These are phyloP conservation scores for Globia sparganii DNA, from an alignment of 2,888 invertebrate species.

Conservation along the genomic window DNA sequence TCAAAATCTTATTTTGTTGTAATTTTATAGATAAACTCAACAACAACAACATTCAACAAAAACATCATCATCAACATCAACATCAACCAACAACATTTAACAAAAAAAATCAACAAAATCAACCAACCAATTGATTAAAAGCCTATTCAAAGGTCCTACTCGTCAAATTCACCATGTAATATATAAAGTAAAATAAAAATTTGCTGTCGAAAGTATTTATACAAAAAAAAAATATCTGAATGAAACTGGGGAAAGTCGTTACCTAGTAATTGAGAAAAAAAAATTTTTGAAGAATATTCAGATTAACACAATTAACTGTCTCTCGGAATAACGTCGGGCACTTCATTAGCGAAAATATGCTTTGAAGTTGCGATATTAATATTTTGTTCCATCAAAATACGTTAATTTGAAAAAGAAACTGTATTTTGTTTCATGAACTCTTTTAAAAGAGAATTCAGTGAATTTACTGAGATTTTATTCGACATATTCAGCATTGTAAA, in stretches of 20 bases:
- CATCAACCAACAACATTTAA: too few relatives aligned
- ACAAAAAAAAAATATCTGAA: background rate
- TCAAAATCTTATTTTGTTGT: background rate
- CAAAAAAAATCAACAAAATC: too few relatives aligned
- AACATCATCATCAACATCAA: background rate
- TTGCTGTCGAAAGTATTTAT: background rate
- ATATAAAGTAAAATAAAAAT: background rate
- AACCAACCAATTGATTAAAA: too few relatives aligned
- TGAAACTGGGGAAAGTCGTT: background rate
- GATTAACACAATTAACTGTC: conserved; percentile 51
- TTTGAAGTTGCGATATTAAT: conserved; percentile 43
- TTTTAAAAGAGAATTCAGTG: conserved; percentile 3
- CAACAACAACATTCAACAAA: background rate
- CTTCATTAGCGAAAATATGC: conserved; percentile 46
- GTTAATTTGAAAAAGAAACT: conserved; percentile 33
- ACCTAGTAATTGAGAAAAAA: conserved; percentile 16
- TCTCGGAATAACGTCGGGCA: conserved; percentile 27
- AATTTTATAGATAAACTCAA: background rate
- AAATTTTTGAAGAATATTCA: conserved; percentile 19
- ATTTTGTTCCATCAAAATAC: conserved; percentile 38
- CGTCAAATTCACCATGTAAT: background rate
- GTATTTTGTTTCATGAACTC: conserved; percentile 34
- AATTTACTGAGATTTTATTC: background rate
- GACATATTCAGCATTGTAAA: background rate
- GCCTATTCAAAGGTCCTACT: background rate